Evolutionary conservation across 2,113 vertebrate species (phyloP).

Genomic region (Zeus faber): DNA sequence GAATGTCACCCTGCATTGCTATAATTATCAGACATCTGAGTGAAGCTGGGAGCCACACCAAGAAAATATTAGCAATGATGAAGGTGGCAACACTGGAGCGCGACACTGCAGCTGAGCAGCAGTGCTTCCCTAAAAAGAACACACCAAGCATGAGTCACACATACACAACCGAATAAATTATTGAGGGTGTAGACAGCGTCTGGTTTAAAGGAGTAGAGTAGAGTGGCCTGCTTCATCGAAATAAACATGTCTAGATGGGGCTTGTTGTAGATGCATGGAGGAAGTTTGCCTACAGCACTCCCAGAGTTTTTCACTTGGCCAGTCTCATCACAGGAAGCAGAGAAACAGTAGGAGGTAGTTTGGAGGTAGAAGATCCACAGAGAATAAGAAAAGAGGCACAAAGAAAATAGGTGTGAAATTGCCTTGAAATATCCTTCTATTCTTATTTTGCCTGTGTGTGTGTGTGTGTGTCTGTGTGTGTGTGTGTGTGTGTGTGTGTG

Average conservation of each 20-base stretch:
- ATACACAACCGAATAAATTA: slow-evolving; percentile 55
- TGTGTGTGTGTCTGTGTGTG: not conserved
- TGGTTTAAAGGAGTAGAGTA: slow-evolving; percentile 44
- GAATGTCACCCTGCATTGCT: not conserved
- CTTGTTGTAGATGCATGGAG: slow-evolving; percentile 12
- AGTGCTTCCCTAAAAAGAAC: slow-evolving; percentile 6
- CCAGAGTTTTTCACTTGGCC: slow-evolving; percentile 39
- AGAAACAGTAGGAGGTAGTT: slow-evolving; percentile 26
- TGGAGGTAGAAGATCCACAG: slow-evolving; percentile 24
- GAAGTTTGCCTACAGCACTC: slow-evolving; percentile 24
- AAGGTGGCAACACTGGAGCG: slow-evolving; percentile 26
- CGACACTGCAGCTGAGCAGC: no score
- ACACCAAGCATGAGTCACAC: slow-evolving; percentile 29
- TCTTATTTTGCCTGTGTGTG: slow-evolving; percentile 9
- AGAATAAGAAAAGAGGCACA: slow-evolving; percentile 31
- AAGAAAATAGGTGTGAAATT: slow-evolving; percentile 51
- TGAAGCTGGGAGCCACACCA: slow-evolving; percentile 7
- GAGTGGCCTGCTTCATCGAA: slow-evolving; percentile 51
- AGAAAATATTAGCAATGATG: slow-evolving; percentile 20
- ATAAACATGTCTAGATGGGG: slow-evolving; percentile 49
- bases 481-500: not conserved
- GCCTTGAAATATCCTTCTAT: slow-evolving; percentile 27
- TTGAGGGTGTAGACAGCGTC: slow-evolving; percentile 47
- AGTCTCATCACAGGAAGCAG: slow-evolving; percentile 30
- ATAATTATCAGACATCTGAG: slow-evolving; percentile 19